Evolutionary conservation across 2,797 vertebrate species (phyloP).

Genomic region (Cuculus canorus): DNA sequence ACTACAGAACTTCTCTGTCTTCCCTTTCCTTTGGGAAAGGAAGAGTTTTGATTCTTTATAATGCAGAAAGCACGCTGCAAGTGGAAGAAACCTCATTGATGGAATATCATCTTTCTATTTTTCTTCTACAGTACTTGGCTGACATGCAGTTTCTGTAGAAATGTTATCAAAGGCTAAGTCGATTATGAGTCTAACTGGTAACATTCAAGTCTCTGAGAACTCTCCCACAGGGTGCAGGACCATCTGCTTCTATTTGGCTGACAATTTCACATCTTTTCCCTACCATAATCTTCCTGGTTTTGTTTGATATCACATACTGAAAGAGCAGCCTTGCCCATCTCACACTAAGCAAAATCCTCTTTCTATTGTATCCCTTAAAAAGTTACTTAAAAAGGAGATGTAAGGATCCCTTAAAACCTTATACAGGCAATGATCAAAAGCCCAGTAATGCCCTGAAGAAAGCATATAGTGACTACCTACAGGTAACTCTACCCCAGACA

Average conservation of each 20-base stretch:
- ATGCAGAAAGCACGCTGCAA: not conserved
- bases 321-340: not conserved
- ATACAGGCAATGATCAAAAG: not conserved
- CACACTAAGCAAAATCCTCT: not conserved
- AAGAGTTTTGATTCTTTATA: not conserved
- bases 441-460: not conserved
- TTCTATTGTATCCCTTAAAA: not conserved
- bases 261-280: not conserved
- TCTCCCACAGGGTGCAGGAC: not conserved
- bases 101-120: not conserved
- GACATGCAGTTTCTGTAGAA: not conserved
- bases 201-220: not conserved
- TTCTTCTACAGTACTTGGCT: not conserved
- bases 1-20: not conserved
- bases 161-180: not conserved
- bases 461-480: not conserved
- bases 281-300: not conserved
- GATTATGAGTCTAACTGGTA: not conserved
- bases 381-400: not conserved
- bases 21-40: not conserved
- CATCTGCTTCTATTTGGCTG: not conserved
- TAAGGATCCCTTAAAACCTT: not conserved
- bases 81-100: not conserved
- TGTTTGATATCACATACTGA: not conserved
- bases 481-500: not conserved